Conservation (phyloP, 2,888 invertebrate species). For the Dynastes tityus region DNA sequence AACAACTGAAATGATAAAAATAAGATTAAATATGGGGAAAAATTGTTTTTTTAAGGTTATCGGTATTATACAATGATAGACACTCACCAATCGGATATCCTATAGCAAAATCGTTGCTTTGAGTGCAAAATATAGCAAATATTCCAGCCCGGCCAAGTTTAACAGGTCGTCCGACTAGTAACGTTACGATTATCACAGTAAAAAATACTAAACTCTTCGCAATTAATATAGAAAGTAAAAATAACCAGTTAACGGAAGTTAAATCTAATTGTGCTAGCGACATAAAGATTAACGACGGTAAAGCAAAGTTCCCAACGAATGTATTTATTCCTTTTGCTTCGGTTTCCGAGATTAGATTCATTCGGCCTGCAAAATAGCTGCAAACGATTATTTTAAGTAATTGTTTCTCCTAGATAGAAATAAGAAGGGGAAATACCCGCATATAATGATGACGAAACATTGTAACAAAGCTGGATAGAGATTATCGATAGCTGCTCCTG, state of each 20-base stretch:
- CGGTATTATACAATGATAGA: background rate
- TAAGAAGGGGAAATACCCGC: constrained; percentile 78
- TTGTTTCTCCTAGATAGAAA: constrained; percentile 18
- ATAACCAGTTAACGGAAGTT: constrained; percentile 90
- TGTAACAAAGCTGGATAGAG: constrained; percentile 92
- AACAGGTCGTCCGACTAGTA: constrained; percentile 85
- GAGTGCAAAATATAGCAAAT: constrained; percentile 95
- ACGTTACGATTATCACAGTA: constrained; percentile 82
- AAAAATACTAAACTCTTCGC: constrained; percentile 91
- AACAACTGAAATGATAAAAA: constrained; percentile 74
- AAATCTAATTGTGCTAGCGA: constrained; percentile 90
- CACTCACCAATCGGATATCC: constrained; percentile 93
- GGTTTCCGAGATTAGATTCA: constrained; percentile 85
- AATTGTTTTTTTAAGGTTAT: background rate
- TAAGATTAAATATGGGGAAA: too few relatives aligned
- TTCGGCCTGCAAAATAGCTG: constrained; percentile 89
- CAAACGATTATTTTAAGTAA: constrained; percentile 13
- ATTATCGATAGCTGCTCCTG: constrained; percentile 78
- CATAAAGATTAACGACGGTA: constrained; percentile 93
- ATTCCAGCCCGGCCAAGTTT: constrained; percentile 91
- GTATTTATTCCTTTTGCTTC: constrained; percentile 93
- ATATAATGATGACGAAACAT: constrained; percentile 92
- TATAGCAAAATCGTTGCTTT: constrained; percentile 97
- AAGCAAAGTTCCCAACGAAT: constrained; percentile 93
- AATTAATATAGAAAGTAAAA: constrained; percentile 87